phyloP scores from a whole-genome alignment of 1,140 invertebrate genomes.

The Eumeta japonica region DNA sequence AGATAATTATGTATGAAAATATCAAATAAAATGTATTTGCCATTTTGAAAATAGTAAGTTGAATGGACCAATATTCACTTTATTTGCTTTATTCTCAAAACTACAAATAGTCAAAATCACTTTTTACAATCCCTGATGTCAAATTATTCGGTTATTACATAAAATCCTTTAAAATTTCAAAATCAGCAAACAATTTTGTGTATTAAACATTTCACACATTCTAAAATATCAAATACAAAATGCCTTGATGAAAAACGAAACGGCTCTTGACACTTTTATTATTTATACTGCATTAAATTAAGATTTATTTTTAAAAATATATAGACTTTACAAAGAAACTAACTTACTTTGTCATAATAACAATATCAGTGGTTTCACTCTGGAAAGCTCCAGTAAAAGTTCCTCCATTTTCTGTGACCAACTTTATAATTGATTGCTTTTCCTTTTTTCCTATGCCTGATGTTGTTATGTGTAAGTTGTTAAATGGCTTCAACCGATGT shows the following conservation, averaged over 20 bases:
- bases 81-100: too few relatives aligned
- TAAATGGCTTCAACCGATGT: conserved; percentile 76
- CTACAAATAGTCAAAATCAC: too few relatives aligned
- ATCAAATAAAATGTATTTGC: too few relatives aligned
- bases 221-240: background rate
- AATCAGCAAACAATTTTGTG: conserved; percentile 1
- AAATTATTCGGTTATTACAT: too few relatives aligned
- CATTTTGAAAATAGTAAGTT: too few relatives aligned
- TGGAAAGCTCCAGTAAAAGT: conserved; percentile 58
- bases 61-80: too few relatives aligned
- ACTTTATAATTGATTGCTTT: conserved; percentile 68
- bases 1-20: too few relatives aligned
- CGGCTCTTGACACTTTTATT: too few relatives aligned
- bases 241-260: background rate
- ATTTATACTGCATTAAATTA: background rate
- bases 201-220: background rate
- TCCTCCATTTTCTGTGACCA: conserved; percentile 75
- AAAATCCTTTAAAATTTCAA: conserved; percentile 6
- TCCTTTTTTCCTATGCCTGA: conserved; percentile 69
- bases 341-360: conserved; percentile 56
- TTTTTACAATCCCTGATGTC: too few relatives aligned
- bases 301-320: background rate
- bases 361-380: conserved; percentile 54
- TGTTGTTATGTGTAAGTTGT: conserved; percentile 75
- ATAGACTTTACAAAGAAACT: background rate